Percentiles rank a stretch among this genome's conserved stretches.
phyloP scores from a whole-genome alignment of 2,797 vertebrate genomes.

The Typhlichthys eigenmanni region DNA sequence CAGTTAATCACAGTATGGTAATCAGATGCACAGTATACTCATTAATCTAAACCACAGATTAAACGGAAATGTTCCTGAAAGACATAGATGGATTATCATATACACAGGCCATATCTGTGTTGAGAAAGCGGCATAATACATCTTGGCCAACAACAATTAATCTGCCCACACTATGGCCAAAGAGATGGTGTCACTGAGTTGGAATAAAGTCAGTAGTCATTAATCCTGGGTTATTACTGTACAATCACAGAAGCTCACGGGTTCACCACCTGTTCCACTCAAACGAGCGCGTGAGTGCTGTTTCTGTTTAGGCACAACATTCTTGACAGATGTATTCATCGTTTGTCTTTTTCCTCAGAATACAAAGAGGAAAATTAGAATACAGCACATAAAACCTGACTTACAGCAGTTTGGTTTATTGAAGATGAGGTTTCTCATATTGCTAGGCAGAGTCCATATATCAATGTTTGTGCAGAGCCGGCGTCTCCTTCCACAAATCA shows the following conservation, averaged over 20 bases:
- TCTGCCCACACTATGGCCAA: slow-evolving; percentile 17
- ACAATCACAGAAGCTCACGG: slow-evolving; percentile 3
- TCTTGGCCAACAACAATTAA: slow-evolving; percentile 24
- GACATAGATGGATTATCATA: slow-evolving; percentile 12
- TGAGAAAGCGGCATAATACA: slow-evolving; percentile 17
- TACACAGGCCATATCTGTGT: slow-evolving; percentile 12
- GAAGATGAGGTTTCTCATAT: no score
- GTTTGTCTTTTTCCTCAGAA: no score
- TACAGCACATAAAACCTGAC: no score
- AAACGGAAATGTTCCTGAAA: slow-evolving; percentile 9
- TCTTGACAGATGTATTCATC: no score
- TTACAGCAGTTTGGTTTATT: no score
- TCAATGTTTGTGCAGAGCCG: no score
- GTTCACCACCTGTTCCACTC: slow-evolving; percentile 5
- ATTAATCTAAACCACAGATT: slow-evolving; percentile 25
- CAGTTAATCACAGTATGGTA: no score
- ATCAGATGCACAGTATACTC: background rate
- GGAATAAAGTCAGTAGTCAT: slow-evolving; percentile 20
- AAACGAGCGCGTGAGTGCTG: slow-evolving; percentile 1
- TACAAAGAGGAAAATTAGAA: no score
- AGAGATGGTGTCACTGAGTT: slow-evolving; percentile 13
- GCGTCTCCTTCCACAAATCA: no score
- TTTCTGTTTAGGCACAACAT: no score
- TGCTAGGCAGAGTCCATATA: no score
- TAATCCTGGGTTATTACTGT: slow-evolving; percentile 16